Conservation (phyloP, 2,888 invertebrate species). For the Margaritifera margaritifera region DNA sequence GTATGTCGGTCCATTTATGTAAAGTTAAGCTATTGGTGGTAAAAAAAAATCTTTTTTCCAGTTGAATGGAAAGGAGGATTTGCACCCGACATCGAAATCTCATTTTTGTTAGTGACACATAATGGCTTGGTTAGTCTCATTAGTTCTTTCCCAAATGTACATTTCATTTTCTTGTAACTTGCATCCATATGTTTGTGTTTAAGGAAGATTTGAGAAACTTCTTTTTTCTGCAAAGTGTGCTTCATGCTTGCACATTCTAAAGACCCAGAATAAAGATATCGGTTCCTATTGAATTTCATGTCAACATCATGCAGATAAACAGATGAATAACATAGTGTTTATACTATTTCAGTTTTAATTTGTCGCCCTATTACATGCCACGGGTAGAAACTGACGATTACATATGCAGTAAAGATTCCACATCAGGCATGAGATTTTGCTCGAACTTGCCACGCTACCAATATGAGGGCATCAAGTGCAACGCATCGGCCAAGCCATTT, state of each 20-base stretch:
- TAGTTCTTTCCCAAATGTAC: too few relatives aligned
- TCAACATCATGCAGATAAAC: neutral
- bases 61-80: too few relatives aligned
- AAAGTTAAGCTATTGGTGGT: too few relatives aligned
- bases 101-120: too few relatives aligned
- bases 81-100: too few relatives aligned
- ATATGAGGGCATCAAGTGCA: slow-evolving; percentile 82
- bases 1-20: too few relatives aligned
- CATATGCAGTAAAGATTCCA: slow-evolving; percentile 94
- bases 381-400: slow-evolving; percentile 80
- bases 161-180: too few relatives aligned
- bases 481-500: slow-evolving; percentile 80
- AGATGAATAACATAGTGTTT: neutral
- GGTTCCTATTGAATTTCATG: neutral
- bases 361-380: slow-evolving; percentile 58
- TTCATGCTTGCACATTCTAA: neutral
- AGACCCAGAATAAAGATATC: neutral
- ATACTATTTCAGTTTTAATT: slow-evolving; percentile 51
- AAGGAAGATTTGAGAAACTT: too few relatives aligned
- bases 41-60: too few relatives aligned
- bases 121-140: too few relatives aligned
- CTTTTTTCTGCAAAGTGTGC: too few relatives aligned
- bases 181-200: too few relatives aligned
- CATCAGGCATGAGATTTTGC: slow-evolving; percentile 91
- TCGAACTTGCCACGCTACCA: slow-evolving; percentile 73